Evolutionary conservation across 2,113 vertebrate genomes (phyloP).

Genomic region (Syrrhaptes paradoxus): DNA sequence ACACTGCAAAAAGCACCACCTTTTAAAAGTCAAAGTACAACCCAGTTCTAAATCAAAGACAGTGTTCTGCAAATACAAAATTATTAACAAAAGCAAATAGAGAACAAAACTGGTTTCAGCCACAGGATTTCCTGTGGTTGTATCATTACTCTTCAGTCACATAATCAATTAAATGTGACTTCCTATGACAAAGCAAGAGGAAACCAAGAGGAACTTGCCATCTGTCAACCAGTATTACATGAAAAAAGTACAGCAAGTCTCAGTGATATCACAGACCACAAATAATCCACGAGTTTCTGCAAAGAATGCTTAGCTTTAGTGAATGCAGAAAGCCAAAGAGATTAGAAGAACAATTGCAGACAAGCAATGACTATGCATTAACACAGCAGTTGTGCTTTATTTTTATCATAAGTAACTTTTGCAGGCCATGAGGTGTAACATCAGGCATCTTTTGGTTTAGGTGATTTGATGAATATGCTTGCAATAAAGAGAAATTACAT

Average conservation of each 20-base stretch:
- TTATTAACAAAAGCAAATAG: neutral
- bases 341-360: neutral
- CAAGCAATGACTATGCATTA: neutral
- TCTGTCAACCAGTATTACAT: conserved; percentile 11
- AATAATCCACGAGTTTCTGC: neutral
- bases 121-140: conserved; percentile 79
- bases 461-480: neutral
- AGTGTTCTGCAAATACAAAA: neutral
- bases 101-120: conserved; percentile 38
- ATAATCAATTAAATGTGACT: conserved; percentile 46
- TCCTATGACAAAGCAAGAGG: conserved; percentile 55
- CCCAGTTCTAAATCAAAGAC: neutral
- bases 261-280: neutral
- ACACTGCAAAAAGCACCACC: neutral
- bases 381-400: neutral
- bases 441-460: neutral
- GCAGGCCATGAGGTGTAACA: neutral
- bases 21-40: neutral
- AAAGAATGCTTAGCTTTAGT: neutral
- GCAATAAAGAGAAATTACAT: neutral
- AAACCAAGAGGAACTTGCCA: conserved; percentile 55
- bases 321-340: neutral
- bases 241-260: neutral
- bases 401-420: neutral
- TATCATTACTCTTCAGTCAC: conserved; percentile 38